Evolutionary conservation across 1,140 invertebrate species (phyloP).

Genomic region (Eriosoma lanigerum): DNA sequence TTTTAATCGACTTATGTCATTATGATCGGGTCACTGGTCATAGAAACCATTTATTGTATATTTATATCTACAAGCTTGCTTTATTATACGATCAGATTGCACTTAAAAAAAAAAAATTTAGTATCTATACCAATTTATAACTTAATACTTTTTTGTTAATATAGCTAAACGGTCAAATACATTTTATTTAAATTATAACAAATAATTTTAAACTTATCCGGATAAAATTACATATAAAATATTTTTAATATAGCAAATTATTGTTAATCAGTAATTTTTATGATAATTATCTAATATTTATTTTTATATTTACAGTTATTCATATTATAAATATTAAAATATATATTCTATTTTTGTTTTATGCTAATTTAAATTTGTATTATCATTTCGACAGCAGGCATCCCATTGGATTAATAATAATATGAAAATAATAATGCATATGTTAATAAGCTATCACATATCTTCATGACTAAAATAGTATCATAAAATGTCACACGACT

Average conservation of each 20-base stretch:
- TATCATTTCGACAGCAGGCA: neutral
- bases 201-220: too few relatives aligned
- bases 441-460: neutral
- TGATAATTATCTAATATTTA: neutral
- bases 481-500: neutral
- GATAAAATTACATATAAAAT: too few relatives aligned
- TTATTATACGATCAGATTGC: neutral
- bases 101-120: neutral
- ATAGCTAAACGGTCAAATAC: too few relatives aligned
- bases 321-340: neutral
- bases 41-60: conserved; percentile 10
- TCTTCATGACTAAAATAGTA: neutral
- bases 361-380: neutral
- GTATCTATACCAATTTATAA: too few relatives aligned
- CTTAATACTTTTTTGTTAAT: too few relatives aligned
- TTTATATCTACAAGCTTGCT: neutral
- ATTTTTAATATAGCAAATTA: too few relatives aligned
- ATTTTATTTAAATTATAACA: neutral
- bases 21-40: neutral
- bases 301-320: conserved; percentile 6
- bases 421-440: neutral
- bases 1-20: conserved; percentile 5
- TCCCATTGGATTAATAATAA: neutral
- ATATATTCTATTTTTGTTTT: neutral
- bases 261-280: neutral